Base-by-base conservation (phyloP, 2,888 invertebrate species). In the Belgica antarctica region DNA sequence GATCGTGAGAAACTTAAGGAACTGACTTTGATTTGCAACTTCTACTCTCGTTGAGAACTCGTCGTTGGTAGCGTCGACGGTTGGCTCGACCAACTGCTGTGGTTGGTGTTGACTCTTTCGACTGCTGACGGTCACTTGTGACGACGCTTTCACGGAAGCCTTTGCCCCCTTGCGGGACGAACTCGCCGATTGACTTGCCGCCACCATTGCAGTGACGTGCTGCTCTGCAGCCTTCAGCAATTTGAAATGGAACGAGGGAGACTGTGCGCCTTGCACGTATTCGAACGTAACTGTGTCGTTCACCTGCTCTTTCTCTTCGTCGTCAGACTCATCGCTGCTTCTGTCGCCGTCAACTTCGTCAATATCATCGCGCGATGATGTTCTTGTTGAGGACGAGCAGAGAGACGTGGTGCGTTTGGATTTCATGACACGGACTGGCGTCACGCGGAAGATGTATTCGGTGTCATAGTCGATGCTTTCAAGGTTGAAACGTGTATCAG, bases 381-480 rank as follows among this genome's bases (percentile, higher is more conserved):
- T 31, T 12, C 34, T 15, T 12, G 68, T 65, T 1, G 65, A 65
- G 1, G 68, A 61, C 22, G 70, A 70, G 17, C 61, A 70, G 10
- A 31, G 41, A 1, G 61, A 61, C 8, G 36, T 70, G 5, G 70
- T 70, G 17, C 70, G 70, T 25, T 70, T 70, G 15, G 70, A 70
- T 31, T 41, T 59, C 59, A 70, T 82, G 70, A 84, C 78, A 62
- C 94, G 85, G 75, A 92, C 85, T 27, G 89, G 88, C 80, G 89
- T 88, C 73, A 94, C 91, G 70, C 93, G 86, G 75, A 89, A 86
- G 75, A 82, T 81, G 81, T 93, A 93, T 77, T 90, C 89, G 70
- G 84, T 84, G 75, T 89, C 89, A 66, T 87, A 83, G 75, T 89
- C 87, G 77, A 94, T 83, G 77, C 87, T 86, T 80, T 84, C 82